Evolutionary conservation across 2,113 vertebrate species (phyloP), one percentile per base, ranked within the genome.

Genomic region (Ploceus nigricollis): DNA sequence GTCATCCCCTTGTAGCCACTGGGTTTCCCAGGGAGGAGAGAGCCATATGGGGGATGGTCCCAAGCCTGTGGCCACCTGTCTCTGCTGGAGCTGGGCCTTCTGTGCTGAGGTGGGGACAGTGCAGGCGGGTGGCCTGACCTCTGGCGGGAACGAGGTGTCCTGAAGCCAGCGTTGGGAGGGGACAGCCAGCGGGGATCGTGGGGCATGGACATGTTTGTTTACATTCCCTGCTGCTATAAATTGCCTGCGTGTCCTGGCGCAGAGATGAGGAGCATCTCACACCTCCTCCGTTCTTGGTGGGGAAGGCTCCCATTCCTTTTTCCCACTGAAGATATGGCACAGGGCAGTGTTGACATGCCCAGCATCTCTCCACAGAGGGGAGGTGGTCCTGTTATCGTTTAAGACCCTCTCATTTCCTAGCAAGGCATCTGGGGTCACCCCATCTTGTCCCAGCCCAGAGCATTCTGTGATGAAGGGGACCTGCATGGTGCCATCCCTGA

Each of bases 221-320:
- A 94, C 94, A 94, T 94, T 95, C 89, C 37, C 91, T 19, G 69
- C 91, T 97, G 93, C 96, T 95, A 97, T 94, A 97, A 96, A 97
- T 95, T 75, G 93, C 83, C 83, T 89, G 56, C 1, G 1, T 48
- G 72, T 92, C 64, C 64, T 19, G 11, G 77, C 3, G 0, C 60
- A 83, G 83, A 24, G 7, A 91, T 3, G 83, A 95, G 60, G 91
- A 93, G 51, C 93, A 92, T 89, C 89, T 95, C 83, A 16, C 91
- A 87, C 86, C 80, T 93, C 89, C 86, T 94, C 91, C 0, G 0
- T 87, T 80, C 47, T 68, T 5, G 6, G 25, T 0, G 1, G 47
- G 60, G 21, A 81, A 42, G 0, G 3, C 47, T 96, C 25, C 50
- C 3, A 0, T 89, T 93, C 64, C 68, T 3, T 7, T 37, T 82